These are phyloP conservation scores for Tetragonula carbonaria DNA, from an alignment of 2,888 invertebrate species.

Conservation along the genomic window DNA sequence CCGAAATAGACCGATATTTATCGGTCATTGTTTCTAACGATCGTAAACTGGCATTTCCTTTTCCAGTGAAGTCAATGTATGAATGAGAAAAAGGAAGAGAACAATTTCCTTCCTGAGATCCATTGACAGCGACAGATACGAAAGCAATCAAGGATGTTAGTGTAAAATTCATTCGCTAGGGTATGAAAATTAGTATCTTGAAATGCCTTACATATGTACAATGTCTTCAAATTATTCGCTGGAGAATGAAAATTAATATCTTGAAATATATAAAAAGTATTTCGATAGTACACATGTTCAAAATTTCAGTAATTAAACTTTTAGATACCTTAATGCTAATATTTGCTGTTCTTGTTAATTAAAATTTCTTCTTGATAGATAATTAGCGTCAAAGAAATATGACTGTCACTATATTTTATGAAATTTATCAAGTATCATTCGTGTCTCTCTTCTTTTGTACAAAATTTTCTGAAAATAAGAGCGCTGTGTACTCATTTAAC, in stretches of 20 bases:
- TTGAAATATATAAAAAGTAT: too few species aligned
- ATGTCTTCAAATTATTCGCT: too few species aligned
- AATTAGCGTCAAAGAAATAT: constrained; percentile 16
- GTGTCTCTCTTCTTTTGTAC: neutral
- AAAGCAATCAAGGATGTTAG: neutral
- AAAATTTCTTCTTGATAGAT: constrained; percentile 30
- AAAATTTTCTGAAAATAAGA: neutral
- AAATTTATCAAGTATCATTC: constrained; percentile 1
- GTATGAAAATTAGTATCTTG: too few species aligned
- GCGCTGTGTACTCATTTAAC: neutral
- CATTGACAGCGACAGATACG: neutral
- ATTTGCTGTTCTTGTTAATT: neutral
- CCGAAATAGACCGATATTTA: constrained; percentile 40
- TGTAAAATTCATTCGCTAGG: neutral
- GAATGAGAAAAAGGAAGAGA: constrained; percentile 12
- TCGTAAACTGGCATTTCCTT: constrained; percentile 25
- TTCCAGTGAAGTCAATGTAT: constrained; percentile 5
- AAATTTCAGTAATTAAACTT: constrained; percentile 13
- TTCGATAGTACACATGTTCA: too few species aligned
- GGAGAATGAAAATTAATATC: too few species aligned
- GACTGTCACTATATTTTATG: neutral
- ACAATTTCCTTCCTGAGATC: constrained; percentile 1
- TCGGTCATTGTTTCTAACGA: constrained; percentile 28
- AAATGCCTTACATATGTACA: too few species aligned
- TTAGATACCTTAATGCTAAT: neutral